Evolutionary conservation across 2,888 invertebrate species (phyloP).

Genomic region (Bombylius discolor): DNA sequence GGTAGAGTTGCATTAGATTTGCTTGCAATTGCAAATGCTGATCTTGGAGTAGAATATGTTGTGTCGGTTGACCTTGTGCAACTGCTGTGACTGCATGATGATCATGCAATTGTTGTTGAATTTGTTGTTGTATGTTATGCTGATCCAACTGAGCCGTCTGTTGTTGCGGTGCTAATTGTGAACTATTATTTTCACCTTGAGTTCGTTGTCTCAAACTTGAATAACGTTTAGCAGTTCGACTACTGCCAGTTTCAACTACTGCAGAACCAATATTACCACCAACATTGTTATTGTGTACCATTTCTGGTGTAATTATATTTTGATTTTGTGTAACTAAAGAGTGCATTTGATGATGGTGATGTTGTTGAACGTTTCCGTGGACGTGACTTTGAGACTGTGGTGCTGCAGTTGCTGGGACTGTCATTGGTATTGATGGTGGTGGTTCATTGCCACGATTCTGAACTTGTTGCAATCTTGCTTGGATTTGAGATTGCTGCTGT

Average conservation of each 20-base stretch:
- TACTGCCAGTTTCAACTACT: conserved; percentile 23
- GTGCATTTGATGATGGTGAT: conserved; percentile 36
- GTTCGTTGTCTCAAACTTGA: conserved; percentile 51
- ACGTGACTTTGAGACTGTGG: not conserved
- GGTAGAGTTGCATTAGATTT: conserved; percentile 26
- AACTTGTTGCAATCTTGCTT: conserved; percentile 11
- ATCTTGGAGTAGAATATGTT: conserved; percentile 26
- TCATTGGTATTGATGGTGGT: conserved; percentile 1
- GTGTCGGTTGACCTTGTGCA: conserved; percentile 15
- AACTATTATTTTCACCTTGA: conserved; percentile 22
- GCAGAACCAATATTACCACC: not conserved
- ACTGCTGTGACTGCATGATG: conserved; percentile 23
- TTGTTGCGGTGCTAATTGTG: conserved; percentile 20
- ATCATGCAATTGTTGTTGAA: conserved; percentile 21
- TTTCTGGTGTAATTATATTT: not conserved
- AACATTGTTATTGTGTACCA: conserved; percentile 1
- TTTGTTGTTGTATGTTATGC: conserved; percentile 21
- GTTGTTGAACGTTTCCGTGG: conserved; percentile 17
- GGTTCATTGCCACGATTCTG: conserved; percentile 17
- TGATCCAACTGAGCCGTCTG: conserved; percentile 21
- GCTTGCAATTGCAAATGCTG: conserved; percentile 21
- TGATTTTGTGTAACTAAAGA: conserved; percentile 30
- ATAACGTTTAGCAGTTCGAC: conserved; percentile 43
- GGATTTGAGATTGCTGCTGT: conserved; percentile 15
- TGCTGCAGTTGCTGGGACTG: not conserved